phyloP scores from a whole-genome alignment of 1,140 invertebrate genomes.

The Bombus soroeensis region DNA sequence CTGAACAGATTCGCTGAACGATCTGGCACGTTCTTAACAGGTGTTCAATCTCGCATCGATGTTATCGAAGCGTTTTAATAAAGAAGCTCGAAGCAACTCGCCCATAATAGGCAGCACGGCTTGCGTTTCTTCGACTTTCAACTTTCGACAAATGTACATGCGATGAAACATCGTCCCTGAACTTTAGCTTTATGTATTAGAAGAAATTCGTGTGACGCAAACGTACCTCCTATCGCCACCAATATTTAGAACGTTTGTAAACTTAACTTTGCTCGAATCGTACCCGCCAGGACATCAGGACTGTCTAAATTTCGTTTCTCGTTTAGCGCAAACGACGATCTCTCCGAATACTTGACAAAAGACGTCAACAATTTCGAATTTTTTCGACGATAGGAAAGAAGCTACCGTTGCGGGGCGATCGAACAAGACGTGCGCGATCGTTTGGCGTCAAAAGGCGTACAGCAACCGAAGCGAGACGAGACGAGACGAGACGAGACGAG shows the following conservation, averaged over 20 bases:
- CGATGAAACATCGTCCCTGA: background rate
- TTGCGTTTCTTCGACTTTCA: background rate
- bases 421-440: background rate
- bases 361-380: background rate
- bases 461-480: background rate
- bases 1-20: no score
- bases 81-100: no score
- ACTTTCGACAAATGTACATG: no score
- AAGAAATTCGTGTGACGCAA: background rate
- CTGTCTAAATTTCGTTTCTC: no score
- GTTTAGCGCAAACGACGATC: no score
- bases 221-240: background rate
- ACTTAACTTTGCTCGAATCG: no score
- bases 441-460: constrained; percentile 17
- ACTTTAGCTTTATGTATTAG: background rate
- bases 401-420: background rate
- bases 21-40: no score
- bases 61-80: background rate
- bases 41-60: no score
- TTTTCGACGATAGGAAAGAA: background rate
- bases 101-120: background rate
- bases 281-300: no score
- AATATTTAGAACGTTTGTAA: no score
- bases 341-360: no score
- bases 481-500: constrained; percentile 1